Evolutionary conservation across 37 sponge, comb jelly and placozoan species (phyloP).

Genomic region (Oscarella lobularis): DNA sequence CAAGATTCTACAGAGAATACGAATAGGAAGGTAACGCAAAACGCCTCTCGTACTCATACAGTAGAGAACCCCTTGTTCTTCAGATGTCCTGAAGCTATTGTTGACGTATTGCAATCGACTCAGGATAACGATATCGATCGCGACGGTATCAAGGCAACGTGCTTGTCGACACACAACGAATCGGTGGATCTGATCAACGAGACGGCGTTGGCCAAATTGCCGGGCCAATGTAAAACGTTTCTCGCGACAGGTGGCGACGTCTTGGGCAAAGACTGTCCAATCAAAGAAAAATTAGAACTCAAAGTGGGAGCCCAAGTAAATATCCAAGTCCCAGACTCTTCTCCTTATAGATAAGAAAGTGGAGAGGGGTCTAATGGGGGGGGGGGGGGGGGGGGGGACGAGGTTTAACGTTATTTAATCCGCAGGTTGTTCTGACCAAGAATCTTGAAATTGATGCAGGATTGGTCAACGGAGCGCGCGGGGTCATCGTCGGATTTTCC

Average conservation of each 20-base stretch:
- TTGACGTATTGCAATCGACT: slow-evolving; percentile 21
- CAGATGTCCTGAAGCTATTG: slow-evolving; percentile 50
- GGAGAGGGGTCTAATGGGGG: too few relatives aligned
- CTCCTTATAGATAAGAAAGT: too few relatives aligned
- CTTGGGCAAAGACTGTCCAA: slow-evolving; percentile 47
- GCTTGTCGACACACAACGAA: slow-evolving; percentile 66
- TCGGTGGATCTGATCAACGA: slow-evolving; percentile 50
- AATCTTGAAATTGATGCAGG: slow-evolving; percentile 50
- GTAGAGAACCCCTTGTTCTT: too few relatives aligned
- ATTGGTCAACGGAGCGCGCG: slow-evolving; percentile 82
- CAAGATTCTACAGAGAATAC: slow-evolving; percentile 56
- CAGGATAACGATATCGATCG: slow-evolving; percentile 30
- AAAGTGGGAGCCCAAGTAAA: slow-evolving; percentile 78
- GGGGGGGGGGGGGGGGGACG: too few relatives aligned
- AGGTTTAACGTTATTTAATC: too few relatives aligned
- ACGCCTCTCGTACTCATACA: not conserved
- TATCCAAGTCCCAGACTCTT: too few relatives aligned
- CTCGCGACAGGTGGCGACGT: slow-evolving; percentile 35
- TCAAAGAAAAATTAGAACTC: slow-evolving; percentile 20
- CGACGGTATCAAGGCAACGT: slow-evolving; percentile 55
- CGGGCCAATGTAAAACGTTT: slow-evolving; percentile 21
- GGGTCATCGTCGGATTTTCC: slow-evolving; percentile 51
- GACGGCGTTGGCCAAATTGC: slow-evolving; percentile 27
- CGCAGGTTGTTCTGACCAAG: slow-evolving; percentile 75
- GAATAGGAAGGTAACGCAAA: slow-evolving; percentile 45